Evolutionary conservation across 2,113 vertebrate genomes (phyloP).

Genomic region (Lepisosteus oculatus): DNA sequence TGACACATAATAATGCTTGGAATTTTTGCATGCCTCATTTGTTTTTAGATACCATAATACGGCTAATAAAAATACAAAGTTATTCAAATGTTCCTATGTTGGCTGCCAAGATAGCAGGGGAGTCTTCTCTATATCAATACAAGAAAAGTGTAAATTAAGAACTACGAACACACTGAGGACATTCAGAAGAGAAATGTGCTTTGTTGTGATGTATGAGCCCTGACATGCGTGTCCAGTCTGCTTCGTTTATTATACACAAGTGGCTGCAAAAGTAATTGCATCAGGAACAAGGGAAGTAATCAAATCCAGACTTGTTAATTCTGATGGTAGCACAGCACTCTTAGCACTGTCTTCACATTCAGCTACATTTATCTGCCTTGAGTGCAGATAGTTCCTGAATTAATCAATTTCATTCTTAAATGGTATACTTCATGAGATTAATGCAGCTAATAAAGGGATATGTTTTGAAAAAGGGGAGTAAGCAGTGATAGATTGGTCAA

Average conservation of each 20-base stretch:
- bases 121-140: neutral
- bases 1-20: neutral
- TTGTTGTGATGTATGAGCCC: conserved; percentile 1
- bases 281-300: conserved; percentile 8
- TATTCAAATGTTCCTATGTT: neutral
- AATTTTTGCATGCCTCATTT: conserved; percentile 10
- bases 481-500: neutral
- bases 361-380: neutral
- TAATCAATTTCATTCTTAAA: neutral
- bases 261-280: neutral
- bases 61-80: conserved; percentile 8
- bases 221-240: neutral
- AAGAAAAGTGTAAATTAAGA: neutral
- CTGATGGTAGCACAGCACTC: neutral
- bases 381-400: neutral
- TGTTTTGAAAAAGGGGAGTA: neutral
- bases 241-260: conserved; percentile 1
- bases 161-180: neutral
- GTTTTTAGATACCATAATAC: neutral
- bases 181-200: conserved; percentile 5
- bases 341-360: neutral
- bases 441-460: neutral
- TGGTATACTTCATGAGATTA: neutral
- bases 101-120: neutral
- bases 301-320: conserved; percentile 10